Evolutionary conservation across 2,888 invertebrate genomes (phyloP).

Genomic region (Callyntrura sp.): DNA sequence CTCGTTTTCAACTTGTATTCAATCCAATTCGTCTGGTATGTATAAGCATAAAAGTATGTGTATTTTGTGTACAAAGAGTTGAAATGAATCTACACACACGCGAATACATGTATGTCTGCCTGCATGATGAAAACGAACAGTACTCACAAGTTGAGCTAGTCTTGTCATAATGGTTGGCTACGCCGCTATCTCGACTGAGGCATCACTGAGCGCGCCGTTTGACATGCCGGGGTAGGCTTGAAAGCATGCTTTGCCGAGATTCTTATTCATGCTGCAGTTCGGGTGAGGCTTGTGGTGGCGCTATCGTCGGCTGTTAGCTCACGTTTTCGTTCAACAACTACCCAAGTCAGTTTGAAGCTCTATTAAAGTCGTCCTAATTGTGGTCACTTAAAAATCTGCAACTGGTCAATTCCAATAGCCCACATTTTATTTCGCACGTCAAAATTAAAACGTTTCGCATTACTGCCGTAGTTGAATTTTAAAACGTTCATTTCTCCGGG

Average conservation of each 20-base stretch:
- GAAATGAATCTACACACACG: not conserved
- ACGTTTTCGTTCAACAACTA: conserved; percentile 48
- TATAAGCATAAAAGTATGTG: too few species aligned
- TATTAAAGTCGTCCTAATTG: conserved; percentile 1
- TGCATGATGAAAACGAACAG: not conserved
- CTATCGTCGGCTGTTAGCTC: conserved; percentile 56
- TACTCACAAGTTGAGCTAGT: not conserved
- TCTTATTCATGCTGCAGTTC: conserved; percentile 30
- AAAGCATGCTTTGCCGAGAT: not conserved
- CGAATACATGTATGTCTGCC: not conserved
- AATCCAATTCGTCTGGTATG: too few species aligned
- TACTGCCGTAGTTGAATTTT: not conserved
- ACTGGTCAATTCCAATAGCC: too few species aligned
- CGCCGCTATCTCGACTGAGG: conserved; percentile 51
- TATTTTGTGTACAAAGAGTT: too few species aligned
- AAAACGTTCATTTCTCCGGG: not conserved
- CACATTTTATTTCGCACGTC: not conserved
- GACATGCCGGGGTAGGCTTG: conserved; percentile 67
- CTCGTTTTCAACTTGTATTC: not conserved
- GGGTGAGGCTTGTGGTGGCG: conserved; percentile 10
- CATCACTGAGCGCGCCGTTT: conserved; percentile 55
- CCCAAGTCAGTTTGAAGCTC: conserved; percentile 12
- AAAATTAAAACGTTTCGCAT: not conserved
- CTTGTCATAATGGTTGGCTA: conserved; percentile 7
- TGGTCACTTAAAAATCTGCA: not conserved